Conservation (phyloP, 2,797 vertebrate species). For the Macropus fuliginosus region DNA sequence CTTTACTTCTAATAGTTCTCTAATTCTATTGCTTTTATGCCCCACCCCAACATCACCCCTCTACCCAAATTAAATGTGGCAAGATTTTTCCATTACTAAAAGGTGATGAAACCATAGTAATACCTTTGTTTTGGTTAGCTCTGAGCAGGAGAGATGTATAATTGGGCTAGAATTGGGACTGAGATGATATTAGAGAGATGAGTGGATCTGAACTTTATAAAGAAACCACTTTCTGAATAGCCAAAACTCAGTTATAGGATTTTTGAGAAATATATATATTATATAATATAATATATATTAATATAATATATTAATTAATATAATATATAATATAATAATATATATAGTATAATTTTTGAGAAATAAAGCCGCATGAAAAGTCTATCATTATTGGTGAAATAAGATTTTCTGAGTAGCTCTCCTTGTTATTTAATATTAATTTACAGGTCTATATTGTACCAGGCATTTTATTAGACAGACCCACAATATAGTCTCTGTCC, state of each 20-base stretch:
- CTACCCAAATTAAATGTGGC: slow-evolving; percentile 7
- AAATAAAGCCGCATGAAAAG: slow-evolving; percentile 1
- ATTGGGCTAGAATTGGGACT: background rate
- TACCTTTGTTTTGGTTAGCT: background rate
- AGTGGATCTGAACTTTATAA: slow-evolving; percentile 36
- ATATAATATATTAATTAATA: no score
- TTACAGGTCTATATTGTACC: slow-evolving; percentile 27
- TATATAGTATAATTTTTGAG: background rate
- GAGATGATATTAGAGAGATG: slow-evolving; percentile 41
- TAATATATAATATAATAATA: no score
- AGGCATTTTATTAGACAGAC: slow-evolving; percentile 29
- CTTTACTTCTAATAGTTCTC: background rate
- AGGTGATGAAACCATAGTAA: background rate
- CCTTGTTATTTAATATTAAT: background rate
- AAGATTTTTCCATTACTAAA: slow-evolving; percentile 10
- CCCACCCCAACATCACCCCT: background rate
- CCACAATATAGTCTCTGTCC: slow-evolving; percentile 20
- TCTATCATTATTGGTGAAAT: slow-evolving; percentile 52
- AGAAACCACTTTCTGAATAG: slow-evolving; percentile 29
- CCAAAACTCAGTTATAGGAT: slow-evolving; percentile 11
- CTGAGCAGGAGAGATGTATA: background rate
- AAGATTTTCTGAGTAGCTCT: slow-evolving; percentile 31
- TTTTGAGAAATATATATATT: no score
- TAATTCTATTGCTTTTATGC: background rate
- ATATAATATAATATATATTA: no score